Conservation (phyloP, 2,888 invertebrate species). For the Eilema sororculum region DNA sequence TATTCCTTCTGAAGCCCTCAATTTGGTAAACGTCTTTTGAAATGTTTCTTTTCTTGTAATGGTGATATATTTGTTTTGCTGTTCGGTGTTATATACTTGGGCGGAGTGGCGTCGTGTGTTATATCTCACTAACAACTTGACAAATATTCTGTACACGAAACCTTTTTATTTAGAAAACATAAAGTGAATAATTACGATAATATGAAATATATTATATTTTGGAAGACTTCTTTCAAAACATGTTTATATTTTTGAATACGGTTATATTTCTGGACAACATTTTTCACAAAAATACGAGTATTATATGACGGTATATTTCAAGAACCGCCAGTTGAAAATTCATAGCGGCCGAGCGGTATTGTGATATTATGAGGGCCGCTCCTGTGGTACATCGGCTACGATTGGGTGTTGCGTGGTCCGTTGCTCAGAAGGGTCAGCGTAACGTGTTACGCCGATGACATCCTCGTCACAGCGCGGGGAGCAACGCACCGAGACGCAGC, state of each 20-base stretch:
- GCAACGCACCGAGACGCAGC: too few relatives aligned
- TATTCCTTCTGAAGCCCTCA: constrained; percentile 19
- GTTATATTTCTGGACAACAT: not conserved
- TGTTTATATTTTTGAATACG: not conserved
- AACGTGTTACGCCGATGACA: too few relatives aligned
- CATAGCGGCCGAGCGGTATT: too few relatives aligned
- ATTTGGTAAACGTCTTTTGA: constrained; percentile 25
- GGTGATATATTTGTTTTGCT: constrained; percentile 18
- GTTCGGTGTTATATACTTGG: not conserved
- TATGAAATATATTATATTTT: not conserved
- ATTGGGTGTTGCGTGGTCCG: too few relatives aligned
- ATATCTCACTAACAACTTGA: not conserved
- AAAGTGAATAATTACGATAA: not conserved
- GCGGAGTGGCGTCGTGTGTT: not conserved
- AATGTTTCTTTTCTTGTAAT: constrained; percentile 13
- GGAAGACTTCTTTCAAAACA: not conserved
- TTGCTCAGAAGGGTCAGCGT: too few relatives aligned
- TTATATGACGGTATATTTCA: not conserved
- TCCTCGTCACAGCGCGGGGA: too few relatives aligned
- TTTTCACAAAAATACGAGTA: too few relatives aligned
- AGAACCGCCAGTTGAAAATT: not conserved
- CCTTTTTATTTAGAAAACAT: not conserved
- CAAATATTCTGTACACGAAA: not conserved
- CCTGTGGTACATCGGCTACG: too few relatives aligned
- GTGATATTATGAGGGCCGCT: too few relatives aligned